A percentile compares a stretch with the other conserved stretches of the same genome.
Evolutionary conservation across 2,888 invertebrate genomes (phyloP).

Genomic region (Xanthorhoe designata): DNA sequence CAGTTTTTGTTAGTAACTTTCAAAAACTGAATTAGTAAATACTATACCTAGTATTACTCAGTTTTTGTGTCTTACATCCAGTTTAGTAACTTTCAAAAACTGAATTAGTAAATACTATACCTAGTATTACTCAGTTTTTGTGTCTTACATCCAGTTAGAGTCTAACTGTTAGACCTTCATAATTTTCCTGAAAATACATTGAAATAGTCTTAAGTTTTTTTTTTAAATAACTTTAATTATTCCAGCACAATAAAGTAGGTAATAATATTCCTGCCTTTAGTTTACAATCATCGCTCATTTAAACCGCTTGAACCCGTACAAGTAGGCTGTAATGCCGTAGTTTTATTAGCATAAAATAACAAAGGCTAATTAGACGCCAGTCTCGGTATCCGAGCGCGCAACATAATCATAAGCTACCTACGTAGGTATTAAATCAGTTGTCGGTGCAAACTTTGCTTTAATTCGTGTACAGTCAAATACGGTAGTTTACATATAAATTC

Average conservation of each 20-base stretch:
- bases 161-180: too few relatives aligned
- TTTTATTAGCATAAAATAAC: conserved; percentile 84
- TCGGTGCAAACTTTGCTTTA: conserved; percentile 45
- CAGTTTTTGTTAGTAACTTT: too few relatives aligned
- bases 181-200: neutral
- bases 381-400: conserved; percentile 51
- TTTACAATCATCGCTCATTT: conserved; percentile 21
- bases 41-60: too few relatives aligned
- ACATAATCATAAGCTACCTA: conserved; percentile 65
- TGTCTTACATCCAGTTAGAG: too few relatives aligned
- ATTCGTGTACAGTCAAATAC: conserved; percentile 25
- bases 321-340: conserved; percentile 54
- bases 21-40: too few relatives aligned
- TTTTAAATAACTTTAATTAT: neutral
- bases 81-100: too few relatives aligned
- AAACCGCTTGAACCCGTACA: conserved; percentile 24
- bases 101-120: too few relatives aligned
- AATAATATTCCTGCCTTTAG: conserved; percentile 5
- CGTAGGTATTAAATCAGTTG: conserved; percentile 44
- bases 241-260: neutral
- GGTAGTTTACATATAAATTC: neutral
- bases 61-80: too few relatives aligned
- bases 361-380: conserved; percentile 76
- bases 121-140: too few relatives aligned
- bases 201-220: neutral